These are phyloP conservation scores for Macropodus opercularis DNA, from an alignment of 2,797 vertebrate genomes.

Conservation along the genomic window DNA sequence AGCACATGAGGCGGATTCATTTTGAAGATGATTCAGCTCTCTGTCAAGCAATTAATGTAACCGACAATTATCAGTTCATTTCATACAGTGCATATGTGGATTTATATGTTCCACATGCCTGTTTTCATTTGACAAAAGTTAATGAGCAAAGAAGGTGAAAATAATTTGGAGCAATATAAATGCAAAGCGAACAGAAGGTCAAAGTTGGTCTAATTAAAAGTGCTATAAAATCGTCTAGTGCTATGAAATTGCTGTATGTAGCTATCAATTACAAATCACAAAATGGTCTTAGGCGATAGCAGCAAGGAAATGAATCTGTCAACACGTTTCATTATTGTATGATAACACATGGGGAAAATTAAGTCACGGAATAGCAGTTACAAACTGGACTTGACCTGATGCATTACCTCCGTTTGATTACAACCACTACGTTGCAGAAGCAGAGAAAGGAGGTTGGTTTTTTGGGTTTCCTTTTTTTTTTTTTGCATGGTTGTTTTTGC, in stretches of 20 bases:
- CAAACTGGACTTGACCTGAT: constrained; percentile 66
- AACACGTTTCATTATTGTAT: constrained; percentile 75
- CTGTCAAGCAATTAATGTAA: constrained; percentile 38
- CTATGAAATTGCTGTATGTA: constrained; percentile 70
- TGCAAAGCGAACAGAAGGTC: constrained; percentile 79
- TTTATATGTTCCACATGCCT: constrained; percentile 62
- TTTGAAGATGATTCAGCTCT: constrained; percentile 44
- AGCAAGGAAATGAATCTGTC: constrained; percentile 78
- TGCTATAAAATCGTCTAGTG: constrained; percentile 73
- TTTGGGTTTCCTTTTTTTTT: constrained; percentile 10
- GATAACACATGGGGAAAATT: constrained; percentile 71
- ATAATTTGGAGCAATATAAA: constrained; percentile 80
- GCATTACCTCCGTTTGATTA: constrained; percentile 56
- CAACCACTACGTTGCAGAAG: constrained; percentile 17
- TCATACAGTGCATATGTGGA: constrained; percentile 47
- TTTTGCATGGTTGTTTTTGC: constrained; percentile 40
- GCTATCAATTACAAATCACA: constrained; percentile 80
- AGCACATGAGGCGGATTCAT: constrained; percentile 10
- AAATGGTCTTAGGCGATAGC: constrained; percentile 66
- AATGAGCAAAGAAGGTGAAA: constrained; percentile 77
- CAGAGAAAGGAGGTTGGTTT: constrained; percentile 7
- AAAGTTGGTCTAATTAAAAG: constrained; percentile 82
- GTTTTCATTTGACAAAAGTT: constrained; percentile 69
- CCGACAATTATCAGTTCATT: constrained; percentile 47
- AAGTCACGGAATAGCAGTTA: constrained; percentile 69